Percentiles rank a stretch among this genome's conserved stretches.
These are phyloP conservation scores for Tiaroga cobitis DNA, from an alignment of 2,797 vertebrate species.

Conservation along the genomic window DNA sequence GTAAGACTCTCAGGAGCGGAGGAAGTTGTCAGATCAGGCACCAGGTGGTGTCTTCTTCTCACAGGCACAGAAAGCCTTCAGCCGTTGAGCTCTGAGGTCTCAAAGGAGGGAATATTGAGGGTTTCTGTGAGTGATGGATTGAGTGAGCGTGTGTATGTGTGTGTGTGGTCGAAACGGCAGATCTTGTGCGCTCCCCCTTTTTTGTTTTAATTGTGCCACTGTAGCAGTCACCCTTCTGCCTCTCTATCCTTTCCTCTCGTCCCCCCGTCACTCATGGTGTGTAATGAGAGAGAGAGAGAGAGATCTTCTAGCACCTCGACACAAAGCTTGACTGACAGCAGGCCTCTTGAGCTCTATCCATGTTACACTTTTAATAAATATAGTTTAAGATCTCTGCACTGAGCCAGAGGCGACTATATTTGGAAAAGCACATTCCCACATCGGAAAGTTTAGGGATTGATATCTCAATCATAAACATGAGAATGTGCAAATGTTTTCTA, in stretches of 20 bases:
- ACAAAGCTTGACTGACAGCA: conserved; percentile 50
- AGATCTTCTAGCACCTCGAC: conserved; percentile 32
- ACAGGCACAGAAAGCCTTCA: conserved; percentile 26
- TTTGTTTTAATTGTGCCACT: conserved; percentile 46
- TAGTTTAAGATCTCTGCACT: conserved; percentile 12
- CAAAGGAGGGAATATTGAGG: conserved; percentile 33
- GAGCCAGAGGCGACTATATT: conserved; percentile 16
- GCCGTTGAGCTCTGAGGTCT: conserved; percentile 29
- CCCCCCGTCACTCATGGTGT: conserved; percentile 21
- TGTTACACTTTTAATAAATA: conserved; percentile 25
- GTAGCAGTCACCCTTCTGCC: conserved; percentile 15
- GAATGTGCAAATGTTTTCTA: not conserved
- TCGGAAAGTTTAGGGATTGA: conserved; percentile 2
- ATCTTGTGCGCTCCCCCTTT: conserved; percentile 16
- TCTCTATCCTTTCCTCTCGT: conserved; percentile 24
- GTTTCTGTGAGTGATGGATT: conserved; percentile 36
- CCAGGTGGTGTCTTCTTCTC: conserved; percentile 39
- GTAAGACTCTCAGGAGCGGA: conserved; percentile 32
- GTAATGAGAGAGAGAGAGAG: conserved; percentile 49
- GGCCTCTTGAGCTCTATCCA: conserved; percentile 35
- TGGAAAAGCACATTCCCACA: not conserved
- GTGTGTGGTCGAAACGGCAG: conserved; percentile 23
- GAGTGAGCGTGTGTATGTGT: conserved; percentile 20
- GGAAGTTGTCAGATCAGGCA: conserved; percentile 39
- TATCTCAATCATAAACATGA: conserved; percentile 17